Evolutionary conservation across 2,888 invertebrate species (phyloP).

Genomic region (Tachina grossa): DNA sequence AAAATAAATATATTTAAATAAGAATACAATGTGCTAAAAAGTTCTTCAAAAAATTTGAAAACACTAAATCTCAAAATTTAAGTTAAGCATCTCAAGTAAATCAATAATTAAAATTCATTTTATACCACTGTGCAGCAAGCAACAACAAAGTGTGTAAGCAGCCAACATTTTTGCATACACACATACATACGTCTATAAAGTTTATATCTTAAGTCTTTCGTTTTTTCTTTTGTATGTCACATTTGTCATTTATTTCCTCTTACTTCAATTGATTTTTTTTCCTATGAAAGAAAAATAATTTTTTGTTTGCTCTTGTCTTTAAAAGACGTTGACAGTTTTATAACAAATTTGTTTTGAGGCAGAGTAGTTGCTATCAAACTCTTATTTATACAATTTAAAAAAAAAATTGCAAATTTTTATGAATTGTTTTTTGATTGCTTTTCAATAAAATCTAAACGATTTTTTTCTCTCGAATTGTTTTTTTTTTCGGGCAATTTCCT

Average conservation of each 20-base stretch:
- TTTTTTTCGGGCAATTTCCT: slow-evolving; percentile 21
- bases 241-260: slow-evolving; percentile 63
- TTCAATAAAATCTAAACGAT: slow-evolving; percentile 37
- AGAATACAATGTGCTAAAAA: too few species aligned
- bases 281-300: slow-evolving; percentile 1
- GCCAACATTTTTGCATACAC: slow-evolving; percentile 57
- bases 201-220: slow-evolving; percentile 67
- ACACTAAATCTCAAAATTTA: too few species aligned
- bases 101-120: not conserved
- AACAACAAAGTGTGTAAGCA: not conserved
- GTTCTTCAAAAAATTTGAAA: too few species aligned
- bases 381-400: slow-evolving; percentile 38
- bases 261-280: slow-evolving; percentile 33
- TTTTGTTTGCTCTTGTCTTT: slow-evolving; percentile 3
- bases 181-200: slow-evolving; percentile 47
- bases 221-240: slow-evolving; percentile 38
- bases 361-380: not conserved
- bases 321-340: slow-evolving; percentile 61
- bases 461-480: not conserved
- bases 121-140: slow-evolving; percentile 9
- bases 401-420: slow-evolving; percentile 80
- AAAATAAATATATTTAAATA: too few species aligned
- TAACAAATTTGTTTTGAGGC: slow-evolving; percentile 62
- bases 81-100: too few species aligned
- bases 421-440: slow-evolving; percentile 82